Evolutionary conservation across 2,888 invertebrate genomes (phyloP).

Genomic region (Digitonthophagus gazella): DNA sequence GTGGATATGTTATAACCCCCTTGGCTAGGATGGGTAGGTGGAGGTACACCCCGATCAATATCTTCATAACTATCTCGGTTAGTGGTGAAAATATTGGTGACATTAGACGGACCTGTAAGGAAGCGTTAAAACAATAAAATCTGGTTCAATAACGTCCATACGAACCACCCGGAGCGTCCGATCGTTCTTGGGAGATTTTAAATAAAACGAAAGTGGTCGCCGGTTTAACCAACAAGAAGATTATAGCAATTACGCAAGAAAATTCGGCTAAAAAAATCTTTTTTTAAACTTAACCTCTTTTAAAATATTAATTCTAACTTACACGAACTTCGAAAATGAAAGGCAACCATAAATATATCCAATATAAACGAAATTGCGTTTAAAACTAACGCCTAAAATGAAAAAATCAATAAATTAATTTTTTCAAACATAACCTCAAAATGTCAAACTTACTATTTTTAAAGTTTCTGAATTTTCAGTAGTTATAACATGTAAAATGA

Average conservation of each 20-base stretch:
- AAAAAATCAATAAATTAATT: slow-evolving; percentile 7
- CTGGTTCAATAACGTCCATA: not conserved
- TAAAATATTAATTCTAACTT: not conserved
- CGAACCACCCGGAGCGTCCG: slow-evolving; percentile 24
- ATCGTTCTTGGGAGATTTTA: slow-evolving; percentile 19
- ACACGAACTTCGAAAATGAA: slow-evolving; percentile 22
- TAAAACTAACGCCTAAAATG: slow-evolving; percentile 26
- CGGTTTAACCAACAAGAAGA: slow-evolving; percentile 23
- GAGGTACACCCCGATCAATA: slow-evolving; percentile 23
- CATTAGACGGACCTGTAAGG: slow-evolving; percentile 26
- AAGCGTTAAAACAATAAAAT: not conserved
- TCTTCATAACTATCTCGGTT: slow-evolving; percentile 29
- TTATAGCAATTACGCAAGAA: slow-evolving; percentile 20
- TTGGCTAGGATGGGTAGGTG: slow-evolving; percentile 23
- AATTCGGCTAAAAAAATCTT: slow-evolving; percentile 16
- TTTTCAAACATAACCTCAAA: not conserved
- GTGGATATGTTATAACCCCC: slow-evolving; percentile 27
- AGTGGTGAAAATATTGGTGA: slow-evolving; percentile 25
- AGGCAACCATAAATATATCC: slow-evolving; percentile 25
- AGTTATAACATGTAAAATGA: slow-evolving; percentile 23
- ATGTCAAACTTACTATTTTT: slow-evolving; percentile 23
- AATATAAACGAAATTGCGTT: slow-evolving; percentile 26
- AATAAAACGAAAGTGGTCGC: slow-evolving; percentile 21
- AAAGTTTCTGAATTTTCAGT: slow-evolving; percentile 26
- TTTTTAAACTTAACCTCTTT: not conserved